phyloP scores from a whole-genome alignment of 2,113 vertebrate species.

The Verasper variegatus region DNA sequence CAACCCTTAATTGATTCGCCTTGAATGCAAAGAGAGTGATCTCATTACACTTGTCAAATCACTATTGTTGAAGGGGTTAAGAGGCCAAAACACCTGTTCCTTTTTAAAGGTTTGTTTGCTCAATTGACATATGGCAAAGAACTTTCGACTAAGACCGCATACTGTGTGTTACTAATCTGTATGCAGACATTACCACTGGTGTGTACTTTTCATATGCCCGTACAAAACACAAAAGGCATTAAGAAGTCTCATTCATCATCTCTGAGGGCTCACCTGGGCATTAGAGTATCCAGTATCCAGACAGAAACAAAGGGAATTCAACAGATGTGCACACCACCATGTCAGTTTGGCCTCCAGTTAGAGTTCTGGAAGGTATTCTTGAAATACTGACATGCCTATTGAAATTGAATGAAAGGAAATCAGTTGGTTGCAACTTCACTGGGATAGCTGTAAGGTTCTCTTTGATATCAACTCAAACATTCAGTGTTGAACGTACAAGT shows the following conservation, averaged over 20 bases:
- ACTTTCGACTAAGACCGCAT: constrained; percentile 51
- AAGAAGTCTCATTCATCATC: constrained; percentile 58
- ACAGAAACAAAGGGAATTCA: constrained; percentile 36
- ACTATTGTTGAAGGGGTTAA: constrained; percentile 44
- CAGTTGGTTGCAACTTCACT: constrained; percentile 8
- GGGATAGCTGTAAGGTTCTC: constrained; percentile 12
- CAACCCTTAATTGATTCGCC: constrained; percentile 49
- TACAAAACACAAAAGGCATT: constrained; percentile 66
- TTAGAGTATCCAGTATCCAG: constrained; percentile 35
- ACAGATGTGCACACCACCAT: constrained; percentile 49
- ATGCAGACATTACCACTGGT: constrained; percentile 60
- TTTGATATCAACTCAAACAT: constrained; percentile 27
- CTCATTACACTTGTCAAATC: constrained; percentile 30
- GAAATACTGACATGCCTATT: constrained; percentile 49
- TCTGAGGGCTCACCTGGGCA: constrained; percentile 63
- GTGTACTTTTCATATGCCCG: constrained; percentile 59
- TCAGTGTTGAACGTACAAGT: constrained; percentile 1
- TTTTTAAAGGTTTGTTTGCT: constrained; percentile 53
- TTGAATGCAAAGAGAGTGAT: constrained; percentile 46
- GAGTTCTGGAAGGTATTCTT: constrained; percentile 17
- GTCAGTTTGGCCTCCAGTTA: constrained; percentile 47
- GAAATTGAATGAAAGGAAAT: constrained; percentile 53
- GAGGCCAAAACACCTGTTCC: constrained; percentile 68
- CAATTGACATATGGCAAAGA: constrained; percentile 53
- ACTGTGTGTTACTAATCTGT: constrained; percentile 65